A percentile compares a stretch with the other conserved stretches of the same genome.
Conservation (phyloP, 1,140 invertebrate genomes). For the Batillaria attramentaria region DNA sequence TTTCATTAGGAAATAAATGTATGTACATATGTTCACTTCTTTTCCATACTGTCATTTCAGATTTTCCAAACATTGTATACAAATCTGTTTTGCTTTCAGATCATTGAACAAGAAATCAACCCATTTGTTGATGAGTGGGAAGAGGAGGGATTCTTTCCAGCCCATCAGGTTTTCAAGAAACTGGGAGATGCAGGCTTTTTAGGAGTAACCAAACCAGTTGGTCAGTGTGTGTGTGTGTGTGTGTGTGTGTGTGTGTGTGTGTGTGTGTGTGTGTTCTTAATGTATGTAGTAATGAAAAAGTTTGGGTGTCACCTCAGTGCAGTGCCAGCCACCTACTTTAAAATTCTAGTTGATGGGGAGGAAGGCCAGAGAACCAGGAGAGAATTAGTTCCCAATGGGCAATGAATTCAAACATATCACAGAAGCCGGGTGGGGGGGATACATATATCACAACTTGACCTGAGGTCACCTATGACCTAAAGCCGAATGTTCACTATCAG, state of each 20-base stretch:
- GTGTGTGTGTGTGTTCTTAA: not conserved
- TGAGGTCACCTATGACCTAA: not conserved
- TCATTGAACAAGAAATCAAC: conserved; percentile 78
- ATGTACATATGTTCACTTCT: not conserved
- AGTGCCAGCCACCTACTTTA: too few species aligned
- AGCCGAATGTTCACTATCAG: too few species aligned
- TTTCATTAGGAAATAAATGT: not conserved
- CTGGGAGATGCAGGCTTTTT: conserved; percentile 76
- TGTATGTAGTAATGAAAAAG: too few species aligned
- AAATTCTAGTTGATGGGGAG: too few species aligned
- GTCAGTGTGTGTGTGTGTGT: not conserved
- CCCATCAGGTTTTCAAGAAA: conserved; percentile 76
- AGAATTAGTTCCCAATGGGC: too few species aligned
- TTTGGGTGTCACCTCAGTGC: not conserved
- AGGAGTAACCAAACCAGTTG: conserved; percentile 72
- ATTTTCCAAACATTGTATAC: not conserved
- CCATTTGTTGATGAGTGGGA: conserved; percentile 78
- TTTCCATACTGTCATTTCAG: not conserved
- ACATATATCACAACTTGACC: not conserved
- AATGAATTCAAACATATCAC: too few species aligned
- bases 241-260: not conserved
- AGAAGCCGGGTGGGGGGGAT: not conserved
- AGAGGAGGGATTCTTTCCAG: conserved; percentile 73
- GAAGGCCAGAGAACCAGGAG: too few species aligned
- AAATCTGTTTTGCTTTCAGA: conserved; percentile 55